Conservation (phyloP, 2,888 invertebrate genomes). For the Dione vanillae region DNA sequence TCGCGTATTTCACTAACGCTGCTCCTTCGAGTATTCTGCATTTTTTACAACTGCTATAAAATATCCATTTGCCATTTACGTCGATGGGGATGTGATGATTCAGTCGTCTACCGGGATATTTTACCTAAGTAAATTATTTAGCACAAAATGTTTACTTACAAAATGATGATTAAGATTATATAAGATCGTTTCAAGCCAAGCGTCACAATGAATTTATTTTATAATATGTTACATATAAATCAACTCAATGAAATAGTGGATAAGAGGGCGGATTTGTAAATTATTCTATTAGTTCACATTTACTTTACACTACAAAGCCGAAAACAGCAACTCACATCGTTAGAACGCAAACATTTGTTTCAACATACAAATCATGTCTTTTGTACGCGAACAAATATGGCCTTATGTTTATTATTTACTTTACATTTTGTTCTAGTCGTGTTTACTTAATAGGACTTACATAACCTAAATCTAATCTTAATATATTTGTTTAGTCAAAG, state of each 20-base stretch:
- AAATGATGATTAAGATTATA: too few relatives aligned
- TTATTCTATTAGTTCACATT: too few relatives aligned
- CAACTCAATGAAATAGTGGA: too few relatives aligned
- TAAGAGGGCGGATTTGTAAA: too few relatives aligned
- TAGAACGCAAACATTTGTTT: too few relatives aligned
- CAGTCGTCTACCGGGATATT: slow-evolving; percentile 3
- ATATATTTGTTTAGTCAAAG: not conserved
- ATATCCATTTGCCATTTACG: slow-evolving; percentile 27
- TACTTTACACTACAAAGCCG: too few relatives aligned
- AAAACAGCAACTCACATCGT: too few relatives aligned
- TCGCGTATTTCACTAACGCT: not conserved
- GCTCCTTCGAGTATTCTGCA: slow-evolving; percentile 21
- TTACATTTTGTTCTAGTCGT: not conserved
- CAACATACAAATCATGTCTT: slow-evolving; percentile 10
- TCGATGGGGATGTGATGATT: slow-evolving; percentile 18
- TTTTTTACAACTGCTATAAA: slow-evolving; percentile 28
- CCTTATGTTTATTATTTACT: slow-evolving; percentile 22
- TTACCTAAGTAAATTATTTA: too few relatives aligned
- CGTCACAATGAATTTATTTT: too few relatives aligned
- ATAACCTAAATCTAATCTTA: not conserved
- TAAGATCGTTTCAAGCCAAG: too few relatives aligned
- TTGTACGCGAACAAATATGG: slow-evolving; percentile 21
- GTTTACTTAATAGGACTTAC: not conserved
- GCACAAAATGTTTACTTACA: too few relatives aligned
- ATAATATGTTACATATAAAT: too few relatives aligned